phyloP scores from a whole-genome alignment of 1,140 invertebrate species.

The Halictus rubicundus region DNA sequence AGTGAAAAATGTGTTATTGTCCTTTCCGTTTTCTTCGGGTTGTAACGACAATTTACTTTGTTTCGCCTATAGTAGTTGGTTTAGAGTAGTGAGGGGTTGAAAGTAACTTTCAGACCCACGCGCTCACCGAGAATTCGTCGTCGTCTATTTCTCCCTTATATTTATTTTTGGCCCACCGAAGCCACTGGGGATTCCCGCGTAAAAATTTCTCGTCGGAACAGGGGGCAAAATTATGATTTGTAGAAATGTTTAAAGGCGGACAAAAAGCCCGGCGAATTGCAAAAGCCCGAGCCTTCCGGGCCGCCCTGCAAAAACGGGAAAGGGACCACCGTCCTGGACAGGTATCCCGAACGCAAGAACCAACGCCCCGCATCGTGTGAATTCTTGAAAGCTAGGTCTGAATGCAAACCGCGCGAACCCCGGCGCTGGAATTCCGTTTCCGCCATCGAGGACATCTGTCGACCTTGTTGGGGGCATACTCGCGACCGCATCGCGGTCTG shows the following conservation, averaged over 20 bases:
- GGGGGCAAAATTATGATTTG: neutral
- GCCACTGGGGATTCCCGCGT: too few relatives aligned
- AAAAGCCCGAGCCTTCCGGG: neutral
- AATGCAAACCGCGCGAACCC: slow-evolving; percentile 28
- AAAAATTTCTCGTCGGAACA: neutral
- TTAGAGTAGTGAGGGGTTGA: too few relatives aligned
- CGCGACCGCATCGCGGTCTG: neutral
- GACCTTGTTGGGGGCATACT: neutral
- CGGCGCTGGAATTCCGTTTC: slow-evolving; percentile 35
- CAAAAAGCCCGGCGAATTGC: neutral
- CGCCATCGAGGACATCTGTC: slow-evolving; percentile 38
- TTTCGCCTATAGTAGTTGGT: too few relatives aligned
- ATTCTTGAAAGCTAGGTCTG: slow-evolving; percentile 33
- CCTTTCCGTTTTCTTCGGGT: too few relatives aligned
- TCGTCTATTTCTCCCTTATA: too few relatives aligned
- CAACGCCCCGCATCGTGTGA: slow-evolving; percentile 26
- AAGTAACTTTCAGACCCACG: too few relatives aligned
- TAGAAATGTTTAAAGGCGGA: neutral
- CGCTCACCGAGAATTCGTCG: too few relatives aligned
- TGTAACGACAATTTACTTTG: too few relatives aligned
- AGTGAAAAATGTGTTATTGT: too few relatives aligned
- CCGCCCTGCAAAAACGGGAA: neutral
- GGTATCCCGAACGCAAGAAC: slow-evolving; percentile 24
- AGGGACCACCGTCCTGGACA: neutral
- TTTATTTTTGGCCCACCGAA: too few relatives aligned